A percentile compares a stretch with the other conserved stretches of the same genome.
Conservation (phyloP, 2,113 vertebrate species). For the Seriola aureovittata region DNA sequence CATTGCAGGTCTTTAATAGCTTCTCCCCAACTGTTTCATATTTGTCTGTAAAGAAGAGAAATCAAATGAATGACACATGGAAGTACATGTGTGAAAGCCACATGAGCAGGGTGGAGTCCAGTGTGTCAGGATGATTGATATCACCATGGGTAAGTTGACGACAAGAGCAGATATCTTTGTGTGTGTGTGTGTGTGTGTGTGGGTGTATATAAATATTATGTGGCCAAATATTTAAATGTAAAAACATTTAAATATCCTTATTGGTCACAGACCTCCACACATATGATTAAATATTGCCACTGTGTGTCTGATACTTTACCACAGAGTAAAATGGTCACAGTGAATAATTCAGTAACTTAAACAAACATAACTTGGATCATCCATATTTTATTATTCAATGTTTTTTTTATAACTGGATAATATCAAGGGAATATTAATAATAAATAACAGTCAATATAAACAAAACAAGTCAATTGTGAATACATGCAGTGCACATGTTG, state of each 20-base stretch:
- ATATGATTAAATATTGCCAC: neutral
- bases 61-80: neutral
- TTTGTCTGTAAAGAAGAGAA: slow-evolving; percentile 82
- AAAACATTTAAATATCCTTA: neutral
- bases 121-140: neutral
- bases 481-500: neutral
- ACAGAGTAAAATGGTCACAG: neutral
- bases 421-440: slow-evolving; percentile 11
- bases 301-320: neutral
- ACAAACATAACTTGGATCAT: neutral
- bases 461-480: neutral
- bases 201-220: neutral
- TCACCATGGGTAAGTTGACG: too few relatives aligned
- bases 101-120: neutral
- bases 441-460: neutral
- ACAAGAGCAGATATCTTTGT: too few relatives aligned
- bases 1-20: slow-evolving; percentile 88
- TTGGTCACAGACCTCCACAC: neutral
- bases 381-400: slow-evolving; percentile 21
- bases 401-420: neutral
- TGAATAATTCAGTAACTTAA: slow-evolving; percentile 28
- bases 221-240: neutral
- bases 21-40: slow-evolving; percentile 88
- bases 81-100: neutral
- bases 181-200: too few relatives aligned